Evolutionary conservation across 1,140 invertebrate species (phyloP), one percentile per base, ranked within the genome.

Genomic region (Gonioctena quinquepunctata): DNA sequence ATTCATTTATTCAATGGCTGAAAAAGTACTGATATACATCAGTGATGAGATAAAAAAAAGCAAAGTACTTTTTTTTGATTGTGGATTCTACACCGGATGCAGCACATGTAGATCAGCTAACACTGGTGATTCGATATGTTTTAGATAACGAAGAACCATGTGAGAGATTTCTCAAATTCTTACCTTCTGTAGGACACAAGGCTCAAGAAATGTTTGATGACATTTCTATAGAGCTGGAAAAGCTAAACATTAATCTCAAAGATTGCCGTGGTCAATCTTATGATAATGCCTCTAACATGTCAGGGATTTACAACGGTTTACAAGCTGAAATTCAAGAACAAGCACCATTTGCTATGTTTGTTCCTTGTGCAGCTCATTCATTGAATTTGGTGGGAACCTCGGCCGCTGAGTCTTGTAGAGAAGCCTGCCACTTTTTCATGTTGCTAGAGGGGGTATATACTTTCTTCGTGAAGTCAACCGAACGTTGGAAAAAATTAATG

Each of bases 61-160:
- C 78, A 19, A 80, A 80, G 72, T 85, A 85, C 73, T 85, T 77
- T 74, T 78, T 76, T 50, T 73, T 83, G 59, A 80, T 79, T 54
- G 72, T 84, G 13, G 82, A 84, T 77, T 83, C 79, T 4, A 83
- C 79, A 18, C 78, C 80, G 48, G 80, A 84, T 73, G 72, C 82
- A 52, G 67, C 61, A 8, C 61, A 63, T 22, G 18, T 48, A 22
- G 82, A 84, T 72, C 79, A 84, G 69, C 71, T 84, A n/a, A 78
- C 78, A 49, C 66, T 79, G 50, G 66, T 79, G 8, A 59, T 77
- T 66, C 50, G 76, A 67, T 81, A 76, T 67, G 63, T 89, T 25
- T n/a, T 11, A 42, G 8, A 13, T 11, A 42, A 42, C n/a, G 54
- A 21, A 42, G 27, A 64, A 48, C 64, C 50, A 54, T 7, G 11